Evolutionary conservation across 2,888 invertebrate species (phyloP).

Genomic region (Diadegma fenestrale): DNA sequence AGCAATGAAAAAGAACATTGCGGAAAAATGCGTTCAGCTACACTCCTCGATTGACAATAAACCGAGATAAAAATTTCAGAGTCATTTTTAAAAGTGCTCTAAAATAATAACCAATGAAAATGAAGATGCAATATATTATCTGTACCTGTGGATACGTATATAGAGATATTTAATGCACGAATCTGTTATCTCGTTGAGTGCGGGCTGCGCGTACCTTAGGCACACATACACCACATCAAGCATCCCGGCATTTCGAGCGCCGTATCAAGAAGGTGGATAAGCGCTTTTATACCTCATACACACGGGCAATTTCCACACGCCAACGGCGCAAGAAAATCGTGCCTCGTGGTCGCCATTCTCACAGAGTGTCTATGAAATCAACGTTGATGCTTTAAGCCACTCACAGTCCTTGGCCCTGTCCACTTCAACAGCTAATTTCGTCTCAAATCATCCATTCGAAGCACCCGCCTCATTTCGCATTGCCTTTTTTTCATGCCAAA

Average conservation of each 20-base stretch:
- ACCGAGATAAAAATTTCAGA: constrained; percentile 38
- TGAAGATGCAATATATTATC: constrained; percentile 17
- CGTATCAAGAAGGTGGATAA: constrained; percentile 51
- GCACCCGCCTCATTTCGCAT: constrained; percentile 7
- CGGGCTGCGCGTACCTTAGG: constrained; percentile 19
- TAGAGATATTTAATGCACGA: background rate
- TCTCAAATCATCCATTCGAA: constrained; percentile 52
- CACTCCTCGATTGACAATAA: constrained; percentile 29
- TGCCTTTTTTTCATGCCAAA: background rate
- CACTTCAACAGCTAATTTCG: constrained; percentile 12
- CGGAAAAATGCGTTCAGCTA: constrained; percentile 19
- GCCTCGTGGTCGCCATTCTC: constrained; percentile 40
- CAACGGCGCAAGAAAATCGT: constrained; percentile 50
- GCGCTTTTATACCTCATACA: constrained; percentile 53
- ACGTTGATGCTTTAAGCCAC: constrained; percentile 13
- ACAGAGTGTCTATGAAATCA: constrained; percentile 14
- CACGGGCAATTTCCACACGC: constrained; percentile 55
- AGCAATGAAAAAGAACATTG: background rate
- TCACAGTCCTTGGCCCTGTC: constrained; percentile 37
- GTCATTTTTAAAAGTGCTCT: constrained; percentile 53
- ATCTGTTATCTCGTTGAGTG: constrained; percentile 48
- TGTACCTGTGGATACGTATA: background rate
- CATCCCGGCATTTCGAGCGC: constrained; percentile 20
- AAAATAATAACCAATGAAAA: constrained; percentile 57
- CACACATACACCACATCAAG: constrained; percentile 32